Base-by-base conservation (phyloP, 2,797 vertebrate genomes). In the Spatula clypeata region DNA sequence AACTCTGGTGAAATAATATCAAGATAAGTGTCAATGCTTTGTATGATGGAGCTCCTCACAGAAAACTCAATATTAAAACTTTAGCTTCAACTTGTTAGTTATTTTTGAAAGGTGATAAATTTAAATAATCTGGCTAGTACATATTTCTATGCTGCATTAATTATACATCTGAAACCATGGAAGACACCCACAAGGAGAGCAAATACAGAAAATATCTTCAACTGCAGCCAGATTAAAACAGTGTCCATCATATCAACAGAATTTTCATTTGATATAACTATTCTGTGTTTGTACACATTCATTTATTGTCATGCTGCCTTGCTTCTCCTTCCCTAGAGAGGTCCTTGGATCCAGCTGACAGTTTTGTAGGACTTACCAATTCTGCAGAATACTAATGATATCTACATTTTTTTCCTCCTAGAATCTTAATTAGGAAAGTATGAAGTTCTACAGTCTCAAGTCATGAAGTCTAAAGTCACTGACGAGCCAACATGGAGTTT, bases 41-140 rank as follows among this genome's bases (percentile, higher is more conserved):
- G 3, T 69, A 72, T 95, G 92, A 71, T 79, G 38, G 77, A 86
- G 38, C 18, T 96, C 60, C 62, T 97, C 67, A 93, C 24, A 95
- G 67, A 90, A 90, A 54, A 81, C 34, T 62, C 49, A 54, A 76
- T 96, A 96, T 97, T 91, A 90, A 49, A 95, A 64, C 79, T 88
- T 69, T 72, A 81, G 54, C 83, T 96, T 58, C 90, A 96, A 93
- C 86, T 96, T 95, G 91, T 88, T 96, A 90, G 29, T 94, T 27
- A 84, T 88, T 73, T 97, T 86, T 96, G 90, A 97, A 97, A 96
- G 61, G 75, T 75, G 93, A 94, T 97, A 96, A 94, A 94, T 97
- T 97, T 97, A 96, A 98, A 97, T 97, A 89, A 84, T 84, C 92
- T 81, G 60, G 49, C 27, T 92, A 93, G 62, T 62, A 75, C 61